These are phyloP conservation scores for Ochropleura plecta DNA, from an alignment of 2,888 invertebrate genomes.

Conservation along the genomic window DNA sequence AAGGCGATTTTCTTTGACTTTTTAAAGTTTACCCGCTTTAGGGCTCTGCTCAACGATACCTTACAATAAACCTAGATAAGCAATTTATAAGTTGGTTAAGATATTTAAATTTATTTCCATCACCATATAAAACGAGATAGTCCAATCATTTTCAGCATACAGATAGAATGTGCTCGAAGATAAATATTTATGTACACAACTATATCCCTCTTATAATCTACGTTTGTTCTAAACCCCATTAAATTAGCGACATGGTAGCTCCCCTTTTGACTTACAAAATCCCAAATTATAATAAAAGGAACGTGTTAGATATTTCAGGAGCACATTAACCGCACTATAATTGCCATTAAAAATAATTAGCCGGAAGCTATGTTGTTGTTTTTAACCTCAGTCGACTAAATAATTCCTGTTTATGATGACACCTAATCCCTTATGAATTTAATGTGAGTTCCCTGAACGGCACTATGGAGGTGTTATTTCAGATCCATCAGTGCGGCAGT, in stretches of 20 bases:
- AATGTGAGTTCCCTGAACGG: conserved; percentile 86
- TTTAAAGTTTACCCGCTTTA: background rate
- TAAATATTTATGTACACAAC: conserved; percentile 39
- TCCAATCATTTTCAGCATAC: conserved; percentile 1
- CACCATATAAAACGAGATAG: background rate
- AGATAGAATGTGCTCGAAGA: conserved; percentile 4
- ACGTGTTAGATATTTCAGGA: conserved; percentile 69
- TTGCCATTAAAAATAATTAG: conserved; percentile 80
- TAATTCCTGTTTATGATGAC: conserved; percentile 91
- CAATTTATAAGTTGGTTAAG: background rate
- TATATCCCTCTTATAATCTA: conserved; percentile 39
- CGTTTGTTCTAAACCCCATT: conserved; percentile 51
- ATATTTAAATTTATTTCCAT: background rate
- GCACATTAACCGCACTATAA: conserved; percentile 74
- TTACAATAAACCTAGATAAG: background rate
- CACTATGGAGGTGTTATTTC: conserved; percentile 86
- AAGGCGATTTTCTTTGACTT: background rate
- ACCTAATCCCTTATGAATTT: conserved; percentile 90
- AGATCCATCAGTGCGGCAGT: conserved; percentile 87
- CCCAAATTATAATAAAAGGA: conserved; percentile 62
- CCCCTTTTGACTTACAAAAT: conserved; percentile 66
- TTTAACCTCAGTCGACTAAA: conserved; percentile 89
- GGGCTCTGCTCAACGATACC: background rate
- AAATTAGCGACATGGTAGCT: conserved; percentile 53
- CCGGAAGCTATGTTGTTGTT: conserved; percentile 81